Evolutionary conservation across 2,888 invertebrate species (phyloP).

Genomic region (Lamellibrachia columna): DNA sequence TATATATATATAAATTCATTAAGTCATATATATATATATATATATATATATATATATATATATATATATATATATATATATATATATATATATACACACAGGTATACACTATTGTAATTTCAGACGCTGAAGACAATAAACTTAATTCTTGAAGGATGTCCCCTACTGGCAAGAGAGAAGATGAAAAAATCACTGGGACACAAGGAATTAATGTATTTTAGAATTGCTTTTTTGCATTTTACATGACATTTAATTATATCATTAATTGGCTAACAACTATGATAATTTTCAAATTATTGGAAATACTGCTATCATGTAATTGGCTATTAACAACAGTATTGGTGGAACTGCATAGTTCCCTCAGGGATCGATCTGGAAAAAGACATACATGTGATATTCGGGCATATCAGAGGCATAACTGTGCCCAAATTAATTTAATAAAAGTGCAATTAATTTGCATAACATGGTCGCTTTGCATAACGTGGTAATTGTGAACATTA

Average conservation of each 20-base stretch:
- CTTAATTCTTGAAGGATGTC: slow-evolving; percentile 6
- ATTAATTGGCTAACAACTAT: background rate
- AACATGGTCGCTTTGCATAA: too few relatives aligned
- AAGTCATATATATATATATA: background rate
- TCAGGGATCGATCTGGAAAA: too few relatives aligned
- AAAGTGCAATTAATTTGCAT: too few relatives aligned
- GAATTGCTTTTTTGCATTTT: background rate
- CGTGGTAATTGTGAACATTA: too few relatives aligned
- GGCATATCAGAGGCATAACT: too few relatives aligned
- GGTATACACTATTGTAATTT: background rate
- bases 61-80: background rate
- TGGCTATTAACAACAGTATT: background rate
- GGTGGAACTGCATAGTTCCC: background rate
- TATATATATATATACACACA: background rate
- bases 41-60: background rate
- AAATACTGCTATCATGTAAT: background rate
- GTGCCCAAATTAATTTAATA: too few relatives aligned
- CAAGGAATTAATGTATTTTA: background rate
- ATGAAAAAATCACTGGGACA: background rate
- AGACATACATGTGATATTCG: too few relatives aligned
- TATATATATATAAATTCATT: background rate
- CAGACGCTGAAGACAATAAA: background rate
- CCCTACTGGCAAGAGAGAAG: background rate
- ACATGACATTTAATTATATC: background rate
- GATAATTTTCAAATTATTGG: background rate